Evolutionary conservation across 2,113 vertebrate genomes (phyloP).

Genomic region (Willisornis vidua): DNA sequence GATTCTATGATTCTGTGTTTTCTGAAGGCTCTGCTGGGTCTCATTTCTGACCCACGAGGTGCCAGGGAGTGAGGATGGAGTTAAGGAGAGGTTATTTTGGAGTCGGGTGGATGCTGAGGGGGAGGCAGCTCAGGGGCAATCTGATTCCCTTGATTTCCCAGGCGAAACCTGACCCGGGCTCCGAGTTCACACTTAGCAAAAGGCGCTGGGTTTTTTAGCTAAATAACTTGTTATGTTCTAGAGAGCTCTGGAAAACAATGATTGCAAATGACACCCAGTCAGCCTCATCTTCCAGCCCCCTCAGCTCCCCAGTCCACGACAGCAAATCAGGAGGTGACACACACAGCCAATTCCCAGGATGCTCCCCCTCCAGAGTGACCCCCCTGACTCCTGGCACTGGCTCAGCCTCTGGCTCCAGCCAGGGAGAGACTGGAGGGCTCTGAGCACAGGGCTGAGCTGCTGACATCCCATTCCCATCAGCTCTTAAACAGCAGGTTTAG

Average conservation of each 20-base stretch:
- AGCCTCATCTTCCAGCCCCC: background rate
- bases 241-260: background rate
- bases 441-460: background rate
- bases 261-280: background rate
- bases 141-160: background rate
- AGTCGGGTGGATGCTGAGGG: background rate
- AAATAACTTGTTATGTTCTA: background rate
- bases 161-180: background rate
- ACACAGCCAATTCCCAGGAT: background rate
- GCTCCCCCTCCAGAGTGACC: background rate
- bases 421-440: background rate
- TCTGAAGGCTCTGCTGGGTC: background rate
- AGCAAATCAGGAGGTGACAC: background rate
- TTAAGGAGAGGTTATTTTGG: background rate
- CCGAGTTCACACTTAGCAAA: background rate
- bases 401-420: background rate
- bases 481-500: background rate
- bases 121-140: background rate
- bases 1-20: background rate
- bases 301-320: background rate
- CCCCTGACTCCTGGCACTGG: rapidly evolving
- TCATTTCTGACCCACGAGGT: background rate
- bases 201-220: background rate
- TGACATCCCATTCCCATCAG: background rate
- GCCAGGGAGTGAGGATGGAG: background rate